Percentiles rank a stretch among this genome's conserved stretches.
These are phyloP conservation scores for Harpagifer antarcticus DNA, from an alignment of 2,797 vertebrate species.

Conservation along the genomic window DNA sequence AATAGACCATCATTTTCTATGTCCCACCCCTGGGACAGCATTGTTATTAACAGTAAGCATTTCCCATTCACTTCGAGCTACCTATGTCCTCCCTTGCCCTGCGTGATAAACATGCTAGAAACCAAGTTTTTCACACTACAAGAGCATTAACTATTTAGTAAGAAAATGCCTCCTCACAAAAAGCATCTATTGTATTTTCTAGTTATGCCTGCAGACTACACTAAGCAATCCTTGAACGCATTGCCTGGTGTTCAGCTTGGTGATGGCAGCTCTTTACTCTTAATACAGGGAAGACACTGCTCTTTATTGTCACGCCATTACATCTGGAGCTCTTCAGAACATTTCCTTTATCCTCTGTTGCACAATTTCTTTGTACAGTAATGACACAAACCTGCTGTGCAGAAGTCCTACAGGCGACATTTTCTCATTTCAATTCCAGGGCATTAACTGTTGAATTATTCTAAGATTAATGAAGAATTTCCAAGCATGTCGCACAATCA, in stretches of 20 bases:
- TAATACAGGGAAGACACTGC: constrained; percentile 39
- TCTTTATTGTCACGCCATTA: constrained; percentile 26
- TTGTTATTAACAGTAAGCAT: constrained; percentile 61
- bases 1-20: constrained; percentile 47
- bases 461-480: constrained; percentile 63
- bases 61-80: constrained; percentile 27
- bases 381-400: constrained; percentile 54
- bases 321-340: constrained; percentile 35
- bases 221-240: constrained; percentile 22
- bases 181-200: constrained; percentile 49
- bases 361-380: constrained; percentile 54
- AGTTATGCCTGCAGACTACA: constrained; percentile 42
- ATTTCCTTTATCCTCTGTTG: constrained; percentile 38
- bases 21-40: constrained; percentile 47
- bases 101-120: constrained; percentile 60
- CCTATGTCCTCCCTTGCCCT: constrained; percentile 23
- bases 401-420: constrained; percentile 34
- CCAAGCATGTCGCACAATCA: constrained; percentile 54
- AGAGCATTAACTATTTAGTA: constrained; percentile 71
- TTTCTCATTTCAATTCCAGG: constrained; percentile 61
- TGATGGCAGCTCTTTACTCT: constrained; percentile 43
- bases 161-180: constrained; percentile 38
- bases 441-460: constrained; percentile 64
- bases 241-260: constrained; percentile 30
- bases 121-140: constrained; percentile 58